Base-by-base conservation (phyloP, 2,113 vertebrate genomes). In the Microcebus tavaratra region DNA sequence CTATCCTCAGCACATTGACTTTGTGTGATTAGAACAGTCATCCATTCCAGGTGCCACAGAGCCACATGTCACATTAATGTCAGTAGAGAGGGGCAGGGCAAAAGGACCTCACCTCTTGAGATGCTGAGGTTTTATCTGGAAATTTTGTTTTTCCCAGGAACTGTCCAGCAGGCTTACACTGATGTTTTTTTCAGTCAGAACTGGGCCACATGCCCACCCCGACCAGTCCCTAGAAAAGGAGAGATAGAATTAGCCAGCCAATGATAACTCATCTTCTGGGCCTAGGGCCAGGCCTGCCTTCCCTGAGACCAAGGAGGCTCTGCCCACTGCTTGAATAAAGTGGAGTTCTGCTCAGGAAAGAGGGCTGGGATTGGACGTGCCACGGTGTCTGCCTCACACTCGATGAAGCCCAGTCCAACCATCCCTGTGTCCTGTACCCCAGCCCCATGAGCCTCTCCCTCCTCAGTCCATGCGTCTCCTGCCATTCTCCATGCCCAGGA, bases 391-490 rank as follows among this genome's bases (percentile, higher is more conserved):
- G 63, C 65, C 42, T 2, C 42, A 31, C 29, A 55, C 14, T 13
- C 55, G 45, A 29, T 36, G 25, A 67, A n/a, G 48, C 12, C 34
- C 50, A 31, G 9, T 59, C n/a, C 36, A 63, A 18, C 31, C 2
- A 1, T 1, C 70, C 27, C 53, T 55, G 29, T 61, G 42, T 29
- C 27, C 79, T 45, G 61, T 3, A 18, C 9, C 23, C 67, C 11
- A 14, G 39, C 29, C 39, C 61, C 21, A 45, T n/a, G 1, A 11
- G 27, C 50, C 9, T 45, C 21, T 48, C 39, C 45, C 8, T 76
- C 15, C 12, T 14, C 29, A 13, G 9, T 4, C 27, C 18, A 6
- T 11, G 11, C 10, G 3, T 7, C 0, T 53, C 27, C 61, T 53
- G n/a, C 27, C 14, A 21, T 0, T 10, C 57, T 72, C 78, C 65